phyloP scores from a whole-genome alignment of 2,797 vertebrate species.

The Sitta carolinensis region DNA sequence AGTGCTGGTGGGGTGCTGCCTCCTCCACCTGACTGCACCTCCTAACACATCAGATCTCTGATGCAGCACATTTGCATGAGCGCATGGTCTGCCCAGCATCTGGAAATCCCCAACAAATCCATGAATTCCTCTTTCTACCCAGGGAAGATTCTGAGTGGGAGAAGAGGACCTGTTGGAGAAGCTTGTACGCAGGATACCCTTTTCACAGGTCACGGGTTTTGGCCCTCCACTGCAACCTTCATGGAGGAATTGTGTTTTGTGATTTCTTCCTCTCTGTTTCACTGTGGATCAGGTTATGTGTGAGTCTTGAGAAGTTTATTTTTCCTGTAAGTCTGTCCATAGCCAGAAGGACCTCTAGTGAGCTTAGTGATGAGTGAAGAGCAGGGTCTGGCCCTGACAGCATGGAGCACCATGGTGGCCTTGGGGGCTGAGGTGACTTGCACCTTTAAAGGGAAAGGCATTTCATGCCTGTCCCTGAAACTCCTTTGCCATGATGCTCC shows the following conservation, averaged over 20 bases:
- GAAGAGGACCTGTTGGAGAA: conserved; percentile 18
- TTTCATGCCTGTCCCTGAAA: not conserved
- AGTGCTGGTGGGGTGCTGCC: not conserved
- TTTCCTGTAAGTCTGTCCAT: not conserved
- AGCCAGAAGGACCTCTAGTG: not conserved
- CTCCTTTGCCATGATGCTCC: not conserved
- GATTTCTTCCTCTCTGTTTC: not conserved
- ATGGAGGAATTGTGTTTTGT: not conserved
- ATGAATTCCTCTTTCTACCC: not conserved
- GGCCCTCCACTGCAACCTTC: not conserved
- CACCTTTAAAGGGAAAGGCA: not conserved
- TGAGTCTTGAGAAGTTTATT: not conserved
- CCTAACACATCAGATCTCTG: not conserved
- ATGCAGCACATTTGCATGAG: not conserved
- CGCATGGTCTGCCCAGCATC: not conserved
- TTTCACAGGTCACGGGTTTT: not conserved
- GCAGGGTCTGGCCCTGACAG: not conserved
- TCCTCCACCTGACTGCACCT: not conserved
- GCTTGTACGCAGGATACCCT: not conserved
- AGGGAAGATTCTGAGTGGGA: not conserved
- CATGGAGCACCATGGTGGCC: accelerated
- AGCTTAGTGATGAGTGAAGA: not conserved
- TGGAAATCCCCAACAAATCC: not conserved
- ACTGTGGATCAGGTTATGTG: not conserved
- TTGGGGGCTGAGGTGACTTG: not conserved